A percentile compares a stretch with the other conserved stretches of the same genome.
These are phyloP conservation scores for Eubucco bourcierii DNA, from an alignment of 2,113 vertebrate species.

Conservation along the genomic window DNA sequence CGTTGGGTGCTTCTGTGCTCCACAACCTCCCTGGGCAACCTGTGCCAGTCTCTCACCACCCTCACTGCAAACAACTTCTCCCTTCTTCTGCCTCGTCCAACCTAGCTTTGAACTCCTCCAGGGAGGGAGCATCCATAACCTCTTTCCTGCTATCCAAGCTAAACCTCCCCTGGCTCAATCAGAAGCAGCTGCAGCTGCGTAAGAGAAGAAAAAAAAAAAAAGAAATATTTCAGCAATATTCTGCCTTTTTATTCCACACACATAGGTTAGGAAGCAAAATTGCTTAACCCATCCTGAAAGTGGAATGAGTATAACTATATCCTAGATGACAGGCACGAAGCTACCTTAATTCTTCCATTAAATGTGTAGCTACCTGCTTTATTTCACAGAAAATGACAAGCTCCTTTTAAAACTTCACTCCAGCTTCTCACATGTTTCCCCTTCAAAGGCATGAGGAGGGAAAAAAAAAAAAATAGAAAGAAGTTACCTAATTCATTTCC, in stretches of 20 bases:
- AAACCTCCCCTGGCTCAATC: too few species aligned
- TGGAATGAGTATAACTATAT: neutral
- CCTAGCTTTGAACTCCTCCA: too few species aligned
- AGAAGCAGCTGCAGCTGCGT: neutral
- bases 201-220: neutral
- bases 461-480: neutral
- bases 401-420: neutral
- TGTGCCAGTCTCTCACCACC: too few species aligned
- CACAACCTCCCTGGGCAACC: too few species aligned
- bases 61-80: too few species aligned
- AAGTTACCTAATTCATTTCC: neutral
- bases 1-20: too few species aligned
- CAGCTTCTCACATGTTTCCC: neutral
- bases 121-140: too few species aligned
- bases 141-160: too few species aligned
- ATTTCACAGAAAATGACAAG: neutral
- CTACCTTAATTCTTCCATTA: neutral
- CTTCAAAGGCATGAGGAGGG: neutral
- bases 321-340: neutral
- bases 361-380: neutral
- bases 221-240: neutral
- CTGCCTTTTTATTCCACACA: neutral
- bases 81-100: too few species aligned
- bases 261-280: neutral
- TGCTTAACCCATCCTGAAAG: neutral